Evolutionary conservation across 2,797 vertebrate species (phyloP).

Genomic region (Discoglossus pictus): DNA sequence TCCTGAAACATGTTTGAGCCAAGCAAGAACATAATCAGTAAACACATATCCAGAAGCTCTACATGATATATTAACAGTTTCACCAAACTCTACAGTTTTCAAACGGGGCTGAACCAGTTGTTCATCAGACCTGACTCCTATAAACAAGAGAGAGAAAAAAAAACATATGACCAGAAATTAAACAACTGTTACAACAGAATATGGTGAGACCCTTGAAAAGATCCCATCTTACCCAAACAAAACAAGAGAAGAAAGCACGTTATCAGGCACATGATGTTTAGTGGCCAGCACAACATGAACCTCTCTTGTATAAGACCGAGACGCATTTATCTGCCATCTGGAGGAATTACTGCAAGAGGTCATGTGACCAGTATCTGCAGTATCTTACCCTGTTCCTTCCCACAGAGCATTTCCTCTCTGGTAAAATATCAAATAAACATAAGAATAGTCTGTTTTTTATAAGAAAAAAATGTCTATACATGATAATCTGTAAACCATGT

Average conservation of each 20-base stretch:
- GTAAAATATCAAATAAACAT: no score
- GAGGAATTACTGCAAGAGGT: no score
- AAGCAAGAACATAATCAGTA: fast-evolving
- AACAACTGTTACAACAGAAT: no score
- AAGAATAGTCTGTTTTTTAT: no score
- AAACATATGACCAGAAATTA: background rate
- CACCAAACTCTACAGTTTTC: background rate
- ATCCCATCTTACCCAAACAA: background rate
- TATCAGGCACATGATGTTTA: background rate
- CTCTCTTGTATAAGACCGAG: no score
- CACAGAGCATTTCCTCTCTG: no score
- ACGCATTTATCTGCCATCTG: no score
- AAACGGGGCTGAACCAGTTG: background rate
- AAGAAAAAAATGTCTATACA: no score
- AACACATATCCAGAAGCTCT: slow-evolving; percentile 1
- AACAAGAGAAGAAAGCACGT: background rate
- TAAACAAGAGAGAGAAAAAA: background rate
- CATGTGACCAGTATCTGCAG: no score
- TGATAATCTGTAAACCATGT: no score
- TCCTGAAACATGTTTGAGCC: slow-evolving; percentile 4
- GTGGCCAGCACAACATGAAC: no score
- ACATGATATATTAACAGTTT: slow-evolving; percentile 4
- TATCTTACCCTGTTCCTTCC: no score
- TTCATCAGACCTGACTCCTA: background rate
- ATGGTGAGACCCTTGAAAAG: background rate